Percentiles rank a stretch among this genome's conserved stretches.
These are phyloP conservation scores for Drosophila busckii DNA, from an alignment of 1,140 invertebrate genomes.

Conservation along the genomic window DNA sequence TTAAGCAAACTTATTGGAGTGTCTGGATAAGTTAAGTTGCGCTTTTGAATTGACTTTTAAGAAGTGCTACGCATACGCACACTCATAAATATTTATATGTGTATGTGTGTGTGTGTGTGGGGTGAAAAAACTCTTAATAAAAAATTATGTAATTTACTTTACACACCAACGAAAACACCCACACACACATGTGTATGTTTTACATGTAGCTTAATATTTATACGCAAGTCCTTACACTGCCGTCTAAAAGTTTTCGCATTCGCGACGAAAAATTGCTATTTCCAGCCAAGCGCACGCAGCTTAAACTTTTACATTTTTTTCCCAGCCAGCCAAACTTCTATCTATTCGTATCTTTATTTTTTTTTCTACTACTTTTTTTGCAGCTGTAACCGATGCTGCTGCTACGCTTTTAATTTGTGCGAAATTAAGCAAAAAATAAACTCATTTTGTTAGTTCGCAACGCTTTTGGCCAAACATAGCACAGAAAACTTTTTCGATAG, in stretches of 20 bases:
- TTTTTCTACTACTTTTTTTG: constrained; percentile 29
- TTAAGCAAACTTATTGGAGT: constrained; percentile 38
- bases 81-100: too few relatives aligned
- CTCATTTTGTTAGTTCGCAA: constrained; percentile 61
- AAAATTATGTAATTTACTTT: constrained; percentile 39
- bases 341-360: constrained; percentile 5
- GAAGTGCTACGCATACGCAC: constrained; percentile 16
- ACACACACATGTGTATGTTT: neutral
- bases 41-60: constrained; percentile 20
- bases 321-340: too few relatives aligned
- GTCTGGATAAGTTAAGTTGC: constrained; percentile 15
- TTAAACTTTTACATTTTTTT: constrained; percentile 16
- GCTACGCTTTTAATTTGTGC: constrained; percentile 72
- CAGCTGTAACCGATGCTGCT: constrained; percentile 30
- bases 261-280: constrained; percentile 49
- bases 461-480: constrained; percentile 61
- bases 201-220: constrained; percentile 32
- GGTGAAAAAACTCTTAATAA: constrained; percentile 37
- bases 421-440: constrained; percentile 77
- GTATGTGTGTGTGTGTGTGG: too few relatives aligned
- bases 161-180: neutral
- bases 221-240: constrained; percentile 56
- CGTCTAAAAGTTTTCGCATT: constrained; percentile 33
- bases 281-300: constrained; percentile 22
- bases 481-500: constrained; percentile 72